These are phyloP conservation scores for Pyxicephalus adspersus DNA, from an alignment of 2,113 vertebrate genomes.

Conservation along the genomic window DNA sequence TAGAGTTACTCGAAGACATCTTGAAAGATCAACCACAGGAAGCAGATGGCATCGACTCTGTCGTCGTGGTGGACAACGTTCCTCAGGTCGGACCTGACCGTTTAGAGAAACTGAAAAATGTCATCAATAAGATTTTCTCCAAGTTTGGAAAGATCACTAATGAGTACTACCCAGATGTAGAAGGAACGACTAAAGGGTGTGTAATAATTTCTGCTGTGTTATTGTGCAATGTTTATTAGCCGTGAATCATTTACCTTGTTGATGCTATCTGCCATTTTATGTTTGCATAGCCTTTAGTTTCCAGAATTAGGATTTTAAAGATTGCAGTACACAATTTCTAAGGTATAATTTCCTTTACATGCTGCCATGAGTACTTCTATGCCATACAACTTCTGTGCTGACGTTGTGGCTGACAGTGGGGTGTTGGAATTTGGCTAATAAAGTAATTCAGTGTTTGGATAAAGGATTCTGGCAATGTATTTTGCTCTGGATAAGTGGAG, in stretches of 20 bases:
- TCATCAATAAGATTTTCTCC: constrained; percentile 98
- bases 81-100: constrained; percentile 94
- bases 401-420: too few species aligned
- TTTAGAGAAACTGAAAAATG: constrained; percentile 94
- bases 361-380: too few species aligned
- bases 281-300: too few species aligned
- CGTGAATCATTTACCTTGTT: neutral
- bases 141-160: constrained; percentile 97
- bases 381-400: too few species aligned
- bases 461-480: too few species aligned
- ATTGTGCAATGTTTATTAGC: neutral
- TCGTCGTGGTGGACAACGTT: constrained; percentile 94
- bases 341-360: too few species aligned
- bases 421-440: too few species aligned
- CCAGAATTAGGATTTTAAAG: too few species aligned
- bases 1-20: constrained; percentile 84
- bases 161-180: constrained; percentile 92
- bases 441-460: too few species aligned
- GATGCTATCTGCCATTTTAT: too few species aligned
- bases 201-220: constrained; percentile 12
- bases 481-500: too few species aligned
- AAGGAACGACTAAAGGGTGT: constrained; percentile 94
- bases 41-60: constrained; percentile 94
- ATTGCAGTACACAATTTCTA: too few species aligned
- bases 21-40: constrained; percentile 89